Evolutionary conservation across 2,113 vertebrate species (phyloP), one percentile per base, ranked within the genome.

Genomic region (Oncorhynchus masou): DNA sequence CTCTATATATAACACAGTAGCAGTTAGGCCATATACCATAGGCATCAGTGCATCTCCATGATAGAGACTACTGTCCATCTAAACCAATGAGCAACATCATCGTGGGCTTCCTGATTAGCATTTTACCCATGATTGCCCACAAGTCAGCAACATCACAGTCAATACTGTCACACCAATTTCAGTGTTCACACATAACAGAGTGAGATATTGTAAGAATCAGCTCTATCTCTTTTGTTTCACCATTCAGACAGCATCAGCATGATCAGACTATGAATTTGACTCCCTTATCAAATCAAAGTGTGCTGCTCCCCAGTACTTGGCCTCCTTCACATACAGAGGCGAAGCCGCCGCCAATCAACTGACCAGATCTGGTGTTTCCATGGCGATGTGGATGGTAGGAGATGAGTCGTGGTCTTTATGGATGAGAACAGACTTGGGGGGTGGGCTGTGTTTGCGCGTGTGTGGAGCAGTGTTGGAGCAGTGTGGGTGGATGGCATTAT

Each of bases 301-400:
- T 54, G 51, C 51, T 54, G 16, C 51, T 54, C 3, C 13, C 51
- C 51, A 54, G 51, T 77, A 76, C n/a, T 73, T 67, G 68, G 78
- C 71, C 75, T 83, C 60, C 5, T 68, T 24, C 1, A 77, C 59
- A 70, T 34, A 48, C 27, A 34, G 57, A 12, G 74, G 76, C 7
- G 13, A n/a, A 62, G 20, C 59, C 29, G 5, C 74, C 72, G 80
- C 81, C 78, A 84, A 79, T 86, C 83, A 82, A 71, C 31, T 51
- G 75, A 76, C 75, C 70, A 76, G 71, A 79, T 81, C 73, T 59
- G 77, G 85, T 83, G 88, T 91, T 89, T 83, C 89, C 90, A 90
- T 91, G 87, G 85, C 65, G 1, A 90, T 87, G 76, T 45, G 70
- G 84, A 74, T 84, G 73, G 74, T 78, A 71, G 68, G 75, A 79